These are phyloP conservation scores for Ischnura elegans DNA, from an alignment of 2,888 invertebrate genomes.

Conservation along the genomic window DNA sequence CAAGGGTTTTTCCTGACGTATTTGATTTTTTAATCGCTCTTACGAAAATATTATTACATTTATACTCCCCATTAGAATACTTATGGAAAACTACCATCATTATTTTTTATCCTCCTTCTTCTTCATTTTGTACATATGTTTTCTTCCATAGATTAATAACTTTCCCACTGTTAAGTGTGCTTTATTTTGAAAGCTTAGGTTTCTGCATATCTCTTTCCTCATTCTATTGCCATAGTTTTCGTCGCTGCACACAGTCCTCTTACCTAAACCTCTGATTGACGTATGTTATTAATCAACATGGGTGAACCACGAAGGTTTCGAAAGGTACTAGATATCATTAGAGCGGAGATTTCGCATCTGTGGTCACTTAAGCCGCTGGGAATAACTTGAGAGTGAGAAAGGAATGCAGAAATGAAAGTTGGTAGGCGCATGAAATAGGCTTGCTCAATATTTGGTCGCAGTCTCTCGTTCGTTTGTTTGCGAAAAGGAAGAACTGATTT, in stretches of 20 bases:
- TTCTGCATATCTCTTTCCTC: no score
- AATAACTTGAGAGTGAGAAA: background rate
- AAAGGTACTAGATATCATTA: background rate
- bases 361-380: background rate
- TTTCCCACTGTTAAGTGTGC: no score
- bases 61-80: no score
- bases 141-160: no score
- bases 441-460: slow-evolving; percentile 16
- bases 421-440: background rate
- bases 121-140: no score
- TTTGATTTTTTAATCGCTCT: no score
- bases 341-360: background rate
- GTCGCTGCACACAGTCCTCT: background rate
- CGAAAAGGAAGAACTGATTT: background rate
- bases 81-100: no score
- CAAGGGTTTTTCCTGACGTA: no score
- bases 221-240: no score
- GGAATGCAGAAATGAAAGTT: slow-evolving; percentile 26
- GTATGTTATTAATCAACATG: background rate
- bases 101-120: no score
- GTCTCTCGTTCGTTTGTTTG: background rate
- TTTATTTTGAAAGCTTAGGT: no score
- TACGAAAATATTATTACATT: no score
- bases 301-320: background rate
- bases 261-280: background rate